phyloP scores from a whole-genome alignment of 2,113 vertebrate species.

The Orycteropus afer region DNA sequence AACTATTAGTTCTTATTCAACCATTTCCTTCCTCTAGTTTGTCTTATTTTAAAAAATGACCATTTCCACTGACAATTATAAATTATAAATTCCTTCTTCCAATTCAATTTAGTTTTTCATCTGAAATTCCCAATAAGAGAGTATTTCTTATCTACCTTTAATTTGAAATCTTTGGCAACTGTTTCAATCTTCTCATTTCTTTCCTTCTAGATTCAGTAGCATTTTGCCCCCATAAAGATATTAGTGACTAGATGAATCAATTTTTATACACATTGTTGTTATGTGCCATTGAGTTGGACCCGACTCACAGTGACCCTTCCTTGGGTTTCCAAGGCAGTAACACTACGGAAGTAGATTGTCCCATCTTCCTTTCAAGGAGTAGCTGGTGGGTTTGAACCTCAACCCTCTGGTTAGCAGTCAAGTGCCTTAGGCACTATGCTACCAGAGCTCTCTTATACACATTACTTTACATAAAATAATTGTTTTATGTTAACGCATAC shows the following conservation, averaged over 20 bases:
- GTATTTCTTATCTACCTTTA: slow-evolving; percentile 4
- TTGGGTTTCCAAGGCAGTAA: too few relatives aligned
- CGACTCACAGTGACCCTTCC: too few relatives aligned
- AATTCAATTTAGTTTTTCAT: slow-evolving; percentile 20
- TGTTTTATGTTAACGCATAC: background rate
- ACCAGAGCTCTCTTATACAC: too few relatives aligned
- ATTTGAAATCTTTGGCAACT: background rate
- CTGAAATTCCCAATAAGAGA: slow-evolving; percentile 45
- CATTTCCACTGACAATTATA: background rate
- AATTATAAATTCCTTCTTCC: background rate
- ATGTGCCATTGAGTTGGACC: too few relatives aligned
- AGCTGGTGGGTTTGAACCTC: too few relatives aligned
- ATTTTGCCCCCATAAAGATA: background rate
- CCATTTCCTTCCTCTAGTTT: background rate
- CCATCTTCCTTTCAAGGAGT: too few relatives aligned
- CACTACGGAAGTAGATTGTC: too few relatives aligned
- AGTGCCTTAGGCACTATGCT: too few relatives aligned
- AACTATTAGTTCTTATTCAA: background rate
- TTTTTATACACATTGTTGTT: background rate
- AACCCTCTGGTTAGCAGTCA: too few relatives aligned
- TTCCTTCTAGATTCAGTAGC: background rate
- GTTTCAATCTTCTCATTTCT: slow-evolving; percentile 33
- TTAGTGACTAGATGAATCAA: background rate
- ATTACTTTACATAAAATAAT: background rate
- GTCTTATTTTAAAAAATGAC: slow-evolving; percentile 1